These are phyloP conservation scores for Macroteleia sp. DNA, from an alignment of 2,888 invertebrate genomes.

Conservation along the genomic window DNA sequence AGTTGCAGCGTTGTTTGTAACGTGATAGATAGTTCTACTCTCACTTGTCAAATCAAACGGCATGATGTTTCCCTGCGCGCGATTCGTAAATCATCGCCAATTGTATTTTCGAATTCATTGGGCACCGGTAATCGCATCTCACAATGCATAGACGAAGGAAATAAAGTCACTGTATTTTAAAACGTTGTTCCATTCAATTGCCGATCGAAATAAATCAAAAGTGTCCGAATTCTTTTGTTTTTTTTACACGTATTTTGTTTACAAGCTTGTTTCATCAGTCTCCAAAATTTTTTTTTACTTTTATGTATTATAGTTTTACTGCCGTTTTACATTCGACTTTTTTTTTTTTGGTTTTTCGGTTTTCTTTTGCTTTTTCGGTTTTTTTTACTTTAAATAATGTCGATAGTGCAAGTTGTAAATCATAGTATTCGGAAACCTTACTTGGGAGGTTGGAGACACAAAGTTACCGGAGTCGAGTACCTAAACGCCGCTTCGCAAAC, in stretches of 20 bases:
- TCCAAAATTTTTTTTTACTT: neutral
- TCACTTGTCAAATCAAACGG: constrained; percentile 43
- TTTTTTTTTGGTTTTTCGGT: too few species aligned
- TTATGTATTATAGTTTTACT: neutral
- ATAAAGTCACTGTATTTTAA: constrained; percentile 58
- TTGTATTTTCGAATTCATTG: constrained; percentile 40
- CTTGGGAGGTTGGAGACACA: constrained; percentile 92
- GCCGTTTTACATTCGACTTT: neutral
- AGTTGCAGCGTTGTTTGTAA: constrained; percentile 33
- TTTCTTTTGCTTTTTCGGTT: too few species aligned
- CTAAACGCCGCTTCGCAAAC: constrained; percentile 94
- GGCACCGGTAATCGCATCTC: constrained; percentile 29
- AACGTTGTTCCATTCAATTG: constrained; percentile 1
- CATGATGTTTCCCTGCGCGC: constrained; percentile 27
- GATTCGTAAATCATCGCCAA: constrained; percentile 29
- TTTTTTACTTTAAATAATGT: constrained; percentile 35
- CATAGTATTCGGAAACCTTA: constrained; percentile 89
- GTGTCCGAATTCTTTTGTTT: constrained; percentile 26
- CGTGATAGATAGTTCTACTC: constrained; percentile 32
- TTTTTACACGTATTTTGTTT: neutral
- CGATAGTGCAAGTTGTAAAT: constrained; percentile 11
- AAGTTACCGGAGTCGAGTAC: constrained; percentile 88
- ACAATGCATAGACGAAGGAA: constrained; percentile 33
- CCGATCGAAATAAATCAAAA: constrained; percentile 1
- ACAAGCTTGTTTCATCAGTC: too few species aligned